A percentile compares a stretch with the other conserved stretches of the same genome.
Conservation (phyloP, 64 coral and sea anemone genomes). For the Trachythela sp. region DNA sequence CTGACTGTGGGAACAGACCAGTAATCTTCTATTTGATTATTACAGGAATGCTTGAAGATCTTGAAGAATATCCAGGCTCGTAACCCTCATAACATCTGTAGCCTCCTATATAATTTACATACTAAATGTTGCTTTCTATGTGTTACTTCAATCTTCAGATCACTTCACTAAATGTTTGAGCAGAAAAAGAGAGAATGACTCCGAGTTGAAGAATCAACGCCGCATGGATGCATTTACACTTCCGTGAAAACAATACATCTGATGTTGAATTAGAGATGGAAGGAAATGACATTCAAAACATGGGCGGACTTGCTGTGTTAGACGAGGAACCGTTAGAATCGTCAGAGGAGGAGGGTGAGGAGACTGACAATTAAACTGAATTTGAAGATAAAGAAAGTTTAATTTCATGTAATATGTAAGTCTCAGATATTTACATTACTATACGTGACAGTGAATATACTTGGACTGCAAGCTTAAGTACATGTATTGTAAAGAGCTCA, state of each 20-base stretch:
- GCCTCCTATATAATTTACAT: background rate
- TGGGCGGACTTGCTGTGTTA: background rate
- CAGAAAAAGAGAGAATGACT: slow-evolving; percentile 16
- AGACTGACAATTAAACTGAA: background rate
- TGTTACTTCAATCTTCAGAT: slow-evolving; percentile 36
- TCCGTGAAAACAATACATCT: background rate
- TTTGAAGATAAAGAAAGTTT: too few relatives aligned
- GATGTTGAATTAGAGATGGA: background rate
- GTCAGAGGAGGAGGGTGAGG: background rate
- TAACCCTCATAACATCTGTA: too few relatives aligned
- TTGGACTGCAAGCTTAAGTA: too few relatives aligned
- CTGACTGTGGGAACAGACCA: too few relatives aligned
- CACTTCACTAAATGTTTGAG: slow-evolving; percentile 45
- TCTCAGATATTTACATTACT: too few relatives aligned
- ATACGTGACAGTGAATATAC: too few relatives aligned
- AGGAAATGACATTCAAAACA: background rate
- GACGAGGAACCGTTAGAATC: background rate
- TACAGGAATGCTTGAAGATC: too few relatives aligned
- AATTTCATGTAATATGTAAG: too few relatives aligned
- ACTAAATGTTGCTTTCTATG: slow-evolving; percentile 24
- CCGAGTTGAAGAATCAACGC: background rate
- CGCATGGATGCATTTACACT: background rate
- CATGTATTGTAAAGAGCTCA: too few relatives aligned
- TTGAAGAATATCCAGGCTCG: too few relatives aligned
- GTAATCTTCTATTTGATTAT: too few relatives aligned